These are phyloP conservation scores for Dryocosmus kuriphilus DNA, from an alignment of 2,888 invertebrate genomes.

Conservation along the genomic window DNA sequence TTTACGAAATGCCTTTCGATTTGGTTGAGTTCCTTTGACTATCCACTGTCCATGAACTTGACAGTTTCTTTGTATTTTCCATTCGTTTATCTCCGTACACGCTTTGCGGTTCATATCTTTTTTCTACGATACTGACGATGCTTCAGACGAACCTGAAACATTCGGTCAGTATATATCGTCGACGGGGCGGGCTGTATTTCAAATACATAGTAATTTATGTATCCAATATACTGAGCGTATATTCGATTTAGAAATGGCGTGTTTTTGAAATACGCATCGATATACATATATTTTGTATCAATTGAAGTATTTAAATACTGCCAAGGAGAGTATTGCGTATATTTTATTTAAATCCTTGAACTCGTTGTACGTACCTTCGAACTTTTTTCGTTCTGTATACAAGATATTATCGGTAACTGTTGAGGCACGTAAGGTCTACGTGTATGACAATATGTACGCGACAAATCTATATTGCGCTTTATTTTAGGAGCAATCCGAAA, in stretches of 20 bases:
- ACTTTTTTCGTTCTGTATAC: constrained; percentile 17
- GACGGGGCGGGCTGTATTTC: constrained; percentile 25
- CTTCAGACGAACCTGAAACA: constrained; percentile 30
- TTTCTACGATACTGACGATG: constrained; percentile 29
- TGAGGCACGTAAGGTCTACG: constrained; percentile 28
- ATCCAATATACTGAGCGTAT: constrained; percentile 30
- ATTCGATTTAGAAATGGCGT: constrained; percentile 38
- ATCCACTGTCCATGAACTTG: constrained; percentile 13
- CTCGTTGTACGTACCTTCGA: constrained; percentile 21
- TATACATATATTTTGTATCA: constrained; percentile 50
- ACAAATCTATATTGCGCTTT: constrained; percentile 40
- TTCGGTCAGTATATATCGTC: constrained; percentile 16
- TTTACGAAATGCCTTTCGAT: constrained; percentile 29
- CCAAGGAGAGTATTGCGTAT: constrained; percentile 39
- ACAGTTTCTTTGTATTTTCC: constrained; percentile 36
- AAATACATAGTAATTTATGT: constrained; percentile 26
- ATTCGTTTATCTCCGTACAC: constrained; percentile 25
- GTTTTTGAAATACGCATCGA: constrained; percentile 48
- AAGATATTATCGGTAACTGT: constrained; percentile 34
- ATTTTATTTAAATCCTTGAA: constrained; percentile 42
- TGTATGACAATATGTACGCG: constrained; percentile 40
- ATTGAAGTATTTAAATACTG: constrained; percentile 48
- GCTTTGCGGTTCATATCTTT: constrained; percentile 35
- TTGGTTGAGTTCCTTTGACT: constrained; percentile 17
- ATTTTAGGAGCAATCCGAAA: constrained; percentile 32